Evolutionary conservation across 2,797 vertebrate genomes (phyloP), one percentile per base, ranked within the genome.

Genomic region (Gymnodraco acuticeps): DNA sequence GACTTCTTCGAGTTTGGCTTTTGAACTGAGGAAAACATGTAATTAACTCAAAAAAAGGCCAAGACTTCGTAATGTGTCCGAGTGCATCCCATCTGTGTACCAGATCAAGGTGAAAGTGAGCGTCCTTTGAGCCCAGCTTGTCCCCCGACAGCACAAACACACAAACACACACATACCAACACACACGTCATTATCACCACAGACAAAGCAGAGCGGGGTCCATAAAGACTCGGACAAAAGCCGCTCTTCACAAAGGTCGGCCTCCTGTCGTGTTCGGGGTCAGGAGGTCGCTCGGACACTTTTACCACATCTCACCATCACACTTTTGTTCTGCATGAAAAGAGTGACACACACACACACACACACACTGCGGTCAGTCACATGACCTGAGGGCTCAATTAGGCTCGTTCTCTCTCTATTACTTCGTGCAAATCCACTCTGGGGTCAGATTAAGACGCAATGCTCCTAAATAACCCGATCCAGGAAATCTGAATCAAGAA

Each of bases 261-360:
- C 73, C 79, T 51, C 62, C 78, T 8, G 61, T 67, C 6, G 64
- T 53, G 75, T 42, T 63, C 7, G 0, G 46, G 65, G 77, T 75
- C 68, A 64, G 10, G 10, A 61, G 77, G 86, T 82, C 54, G 19
- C 33, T 0, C 20, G 1, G 61, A 41, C 61, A n/a, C 64, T 69
- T 54, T 73, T 41, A 52, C 59, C 65, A 54, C 27, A 75, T 54
- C 55, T 53, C 64, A 60, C n/a, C 3, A 14, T 27, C 45, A 11
- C n/a, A 64, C 65, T 50, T 66, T 70, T 73, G 71, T 78, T 69
- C 68, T 69, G 75, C 51, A 2, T 81, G 59, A 65, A 70, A 68
- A 46, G 52, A 77, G 42, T 4, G 15, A 74, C 23, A 50, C 15
- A 50, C 15, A 58, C 65, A 58, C 14, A 3, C 23, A 50, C 15